These are phyloP conservation scores for Vultur gryphus DNA, from an alignment of 2,797 vertebrate species.

Conservation along the genomic window DNA sequence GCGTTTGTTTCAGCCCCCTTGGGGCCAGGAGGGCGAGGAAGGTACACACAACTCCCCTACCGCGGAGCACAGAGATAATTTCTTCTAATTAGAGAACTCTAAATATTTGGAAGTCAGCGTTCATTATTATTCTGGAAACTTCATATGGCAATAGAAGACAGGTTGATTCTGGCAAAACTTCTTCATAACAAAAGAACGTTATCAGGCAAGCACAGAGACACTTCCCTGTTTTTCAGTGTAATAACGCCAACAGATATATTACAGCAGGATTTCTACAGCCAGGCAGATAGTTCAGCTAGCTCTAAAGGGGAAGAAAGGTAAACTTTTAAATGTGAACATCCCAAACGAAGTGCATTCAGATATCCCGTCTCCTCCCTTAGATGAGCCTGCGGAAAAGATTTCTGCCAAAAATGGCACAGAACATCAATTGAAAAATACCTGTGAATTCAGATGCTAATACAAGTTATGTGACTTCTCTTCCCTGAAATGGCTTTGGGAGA, in stretches of 20 bases:
- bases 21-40: neutral
- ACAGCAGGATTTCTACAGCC: neutral
- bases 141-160: neutral
- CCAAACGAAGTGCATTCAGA: neutral
- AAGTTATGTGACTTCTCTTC: neutral
- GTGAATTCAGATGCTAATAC: neutral
- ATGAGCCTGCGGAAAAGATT: neutral
- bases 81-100: constrained; percentile 1
- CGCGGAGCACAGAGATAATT: neutral
- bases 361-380: neutral
- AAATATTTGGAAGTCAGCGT: constrained; percentile 52
- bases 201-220: neutral
- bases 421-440: neutral
- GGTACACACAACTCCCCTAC: neutral
- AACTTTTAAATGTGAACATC: neutral
- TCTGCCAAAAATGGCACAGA: neutral
- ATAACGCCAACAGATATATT: neutral
- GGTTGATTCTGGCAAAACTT: constrained; percentile 24
- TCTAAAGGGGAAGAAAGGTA: neutral
- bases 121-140: constrained; percentile 43
- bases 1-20: neutral
- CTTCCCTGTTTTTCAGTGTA: neutral
- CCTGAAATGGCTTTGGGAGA: neutral
- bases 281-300: neutral
- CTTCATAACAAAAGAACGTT: neutral